A percentile compares a stretch with the other conserved stretches of the same genome.
Evolutionary conservation across 2,888 invertebrate genomes (phyloP).

Genomic region (Tanypteryx hageni): DNA sequence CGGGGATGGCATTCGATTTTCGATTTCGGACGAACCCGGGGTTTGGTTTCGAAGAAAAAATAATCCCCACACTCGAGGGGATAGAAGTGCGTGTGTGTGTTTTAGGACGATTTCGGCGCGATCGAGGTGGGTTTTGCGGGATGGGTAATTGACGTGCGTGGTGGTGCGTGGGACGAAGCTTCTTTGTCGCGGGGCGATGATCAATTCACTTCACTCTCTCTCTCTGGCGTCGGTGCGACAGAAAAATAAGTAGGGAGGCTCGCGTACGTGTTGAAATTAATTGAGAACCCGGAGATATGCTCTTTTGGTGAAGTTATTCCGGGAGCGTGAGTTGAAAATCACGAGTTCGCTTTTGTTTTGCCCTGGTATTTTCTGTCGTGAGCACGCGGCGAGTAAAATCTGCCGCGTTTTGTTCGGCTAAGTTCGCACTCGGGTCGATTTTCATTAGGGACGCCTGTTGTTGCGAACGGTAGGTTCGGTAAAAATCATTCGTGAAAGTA

Average conservation of each 20-base stretch:
- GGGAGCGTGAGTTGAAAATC: background rate
- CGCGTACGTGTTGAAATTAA: background rate
- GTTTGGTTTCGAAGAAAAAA: too few relatives aligned
- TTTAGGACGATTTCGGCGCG: background rate
- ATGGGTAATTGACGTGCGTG: too few relatives aligned
- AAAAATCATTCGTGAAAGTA: too few relatives aligned
- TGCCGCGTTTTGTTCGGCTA: background rate
- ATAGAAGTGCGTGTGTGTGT: background rate
- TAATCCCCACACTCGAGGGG: too few relatives aligned
- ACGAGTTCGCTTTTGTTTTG: background rate
- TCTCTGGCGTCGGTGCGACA: too few relatives aligned
- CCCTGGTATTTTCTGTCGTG: background rate
- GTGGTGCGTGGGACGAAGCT: background rate
- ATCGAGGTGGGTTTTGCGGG: background rate
- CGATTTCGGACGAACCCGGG: too few relatives aligned
- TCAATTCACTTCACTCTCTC: background rate
- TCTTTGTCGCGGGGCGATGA: background rate
- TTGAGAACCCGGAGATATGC: background rate
- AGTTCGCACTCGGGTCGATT: background rate
- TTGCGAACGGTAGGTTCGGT: background rate
- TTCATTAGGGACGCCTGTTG: background rate
- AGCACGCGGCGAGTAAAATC: background rate
- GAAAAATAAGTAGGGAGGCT: background rate
- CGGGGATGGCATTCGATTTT: too few relatives aligned
- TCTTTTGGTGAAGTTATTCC: background rate